Evolutionary conservation across 2,888 invertebrate species (phyloP).

Genomic region (Limnephilus rhombicus): DNA sequence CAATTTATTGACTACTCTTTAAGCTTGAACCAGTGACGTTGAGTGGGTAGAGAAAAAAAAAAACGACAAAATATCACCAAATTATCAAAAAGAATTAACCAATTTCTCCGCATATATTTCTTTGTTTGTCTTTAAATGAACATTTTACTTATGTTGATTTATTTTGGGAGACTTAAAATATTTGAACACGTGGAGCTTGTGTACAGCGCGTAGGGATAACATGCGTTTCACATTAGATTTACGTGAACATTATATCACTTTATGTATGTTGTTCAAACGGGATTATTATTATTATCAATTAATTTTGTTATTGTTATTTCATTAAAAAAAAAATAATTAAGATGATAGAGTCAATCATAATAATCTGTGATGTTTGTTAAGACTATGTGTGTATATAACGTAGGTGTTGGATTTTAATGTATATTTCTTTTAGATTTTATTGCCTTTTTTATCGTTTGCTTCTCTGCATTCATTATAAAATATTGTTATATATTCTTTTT

Average conservation of each 20-base stretch:
- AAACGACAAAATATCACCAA: neutral
- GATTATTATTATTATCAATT: neutral
- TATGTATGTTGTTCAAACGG: neutral
- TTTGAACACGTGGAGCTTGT: neutral
- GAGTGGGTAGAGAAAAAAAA: neutral
- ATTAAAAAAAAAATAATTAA: neutral
- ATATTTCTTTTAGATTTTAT: neutral
- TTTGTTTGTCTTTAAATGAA: neutral
- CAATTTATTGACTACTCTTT: constrained; percentile 33
- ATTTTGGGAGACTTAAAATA: neutral
- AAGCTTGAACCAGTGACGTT: neutral
- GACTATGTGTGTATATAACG: no score
- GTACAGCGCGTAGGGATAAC: constrained; percentile 3
- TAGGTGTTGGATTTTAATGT: neutral
- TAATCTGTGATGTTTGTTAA: neutral
- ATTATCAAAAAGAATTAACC: neutral
- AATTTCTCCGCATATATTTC: neutral
- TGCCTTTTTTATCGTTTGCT: no score
- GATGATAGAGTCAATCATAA: neutral
- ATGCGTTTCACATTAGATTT: neutral
- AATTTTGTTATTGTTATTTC: neutral
- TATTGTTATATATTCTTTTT: no score
- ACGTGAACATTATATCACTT: neutral
- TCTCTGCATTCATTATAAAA: no score
- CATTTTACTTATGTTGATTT: neutral